Base-by-base conservation (phyloP, 2,797 vertebrate genomes). In the Hylomyscus alleni region DNA sequence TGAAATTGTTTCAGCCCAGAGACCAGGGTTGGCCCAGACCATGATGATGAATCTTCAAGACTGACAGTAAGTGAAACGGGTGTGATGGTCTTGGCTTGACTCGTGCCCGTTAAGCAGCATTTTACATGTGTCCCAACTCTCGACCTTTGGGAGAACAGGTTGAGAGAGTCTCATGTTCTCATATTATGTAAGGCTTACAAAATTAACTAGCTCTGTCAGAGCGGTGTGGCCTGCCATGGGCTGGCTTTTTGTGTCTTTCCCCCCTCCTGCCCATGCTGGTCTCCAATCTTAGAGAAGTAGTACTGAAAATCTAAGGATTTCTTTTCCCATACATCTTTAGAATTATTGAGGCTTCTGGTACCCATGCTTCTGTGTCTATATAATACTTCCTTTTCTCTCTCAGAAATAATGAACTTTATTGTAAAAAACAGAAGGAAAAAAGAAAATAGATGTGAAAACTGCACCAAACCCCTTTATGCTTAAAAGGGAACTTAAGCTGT, bases 1-100 rank as follows among this genome's bases (percentile, higher is more conserved):
- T 98, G 98, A 98, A 98, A 98, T 98, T 98, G 97, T 98, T 99
- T 98, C 98, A 98, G 97, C 97, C 97, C 94, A 24, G 56, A 98
- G 97, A 98, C 97, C 97, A 94, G 87, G 91, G 96, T 96, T 98
- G 97, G 78, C 97, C 90, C 96, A 95, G 97, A 96, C 97, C 89
- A 86, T 94, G 96, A 98, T 87, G 97, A 98, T 98, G 98, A 98
- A 98, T 98, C 97, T 97, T 96, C 60, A 24, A 96, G 96, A 98
- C 95, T 98, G 98, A 98, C 98, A 98, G 95, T 97, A 98, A 98
- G 98, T 97, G 96, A 98, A 98, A 98, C 96, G 95, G 98, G 93
- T 98, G 97, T 97, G 97, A 98, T 97, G 97, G 97, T 98, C 98
- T 98, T 92, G 96, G 97, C 92, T 98, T 98, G 97, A 95, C 97